Evolutionary conservation across 2,888 invertebrate genomes (phyloP).

Genomic region (Linnaemya vulpina): DNA sequence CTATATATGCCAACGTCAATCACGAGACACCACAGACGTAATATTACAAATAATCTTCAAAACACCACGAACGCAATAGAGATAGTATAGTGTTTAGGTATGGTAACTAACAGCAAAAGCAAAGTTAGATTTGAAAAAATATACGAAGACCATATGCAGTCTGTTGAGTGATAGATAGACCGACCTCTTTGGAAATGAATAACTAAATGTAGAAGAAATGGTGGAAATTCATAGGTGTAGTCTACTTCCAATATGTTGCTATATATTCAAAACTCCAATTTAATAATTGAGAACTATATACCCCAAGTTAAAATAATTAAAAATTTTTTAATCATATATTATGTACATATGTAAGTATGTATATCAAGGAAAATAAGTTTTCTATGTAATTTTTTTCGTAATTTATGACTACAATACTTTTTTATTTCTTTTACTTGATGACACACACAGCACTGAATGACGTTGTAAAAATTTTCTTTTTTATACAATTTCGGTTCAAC

Average conservation of each 20-base stretch:
- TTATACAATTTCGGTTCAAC: slow-evolving; percentile 34
- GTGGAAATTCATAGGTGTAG: slow-evolving; percentile 53
- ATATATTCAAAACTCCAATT: slow-evolving; percentile 8
- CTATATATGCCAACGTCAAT: slow-evolving; percentile 19
- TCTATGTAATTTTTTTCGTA: slow-evolving; percentile 18
- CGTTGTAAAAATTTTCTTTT: slow-evolving; percentile 56
- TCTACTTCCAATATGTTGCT: slow-evolving; percentile 34
- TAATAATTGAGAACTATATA: background rate
- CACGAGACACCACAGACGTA: slow-evolving; percentile 49
- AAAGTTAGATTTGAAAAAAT: slow-evolving; percentile 32
- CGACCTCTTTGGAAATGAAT: slow-evolving; percentile 15
- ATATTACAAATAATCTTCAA: slow-evolving; percentile 14
- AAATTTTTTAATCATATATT: slow-evolving; percentile 18
- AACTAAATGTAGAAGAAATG: slow-evolving; percentile 26
- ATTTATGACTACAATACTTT: slow-evolving; percentile 58
- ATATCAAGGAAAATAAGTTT: slow-evolving; percentile 8
- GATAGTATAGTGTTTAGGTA: slow-evolving; percentile 18
- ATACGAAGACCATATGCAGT: slow-evolving; percentile 11
- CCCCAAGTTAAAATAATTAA: slow-evolving; percentile 5
- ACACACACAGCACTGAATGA: slow-evolving; percentile 71
- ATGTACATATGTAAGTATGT: background rate
- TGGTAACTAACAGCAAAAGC: slow-evolving; percentile 31
- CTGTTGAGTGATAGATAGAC: slow-evolving; percentile 2
- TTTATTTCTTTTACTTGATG: slow-evolving; percentile 66
- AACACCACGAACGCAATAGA: slow-evolving; percentile 22